Conservation (phyloP, 2,888 invertebrate species). For the Nemotelus pantherinus region DNA sequence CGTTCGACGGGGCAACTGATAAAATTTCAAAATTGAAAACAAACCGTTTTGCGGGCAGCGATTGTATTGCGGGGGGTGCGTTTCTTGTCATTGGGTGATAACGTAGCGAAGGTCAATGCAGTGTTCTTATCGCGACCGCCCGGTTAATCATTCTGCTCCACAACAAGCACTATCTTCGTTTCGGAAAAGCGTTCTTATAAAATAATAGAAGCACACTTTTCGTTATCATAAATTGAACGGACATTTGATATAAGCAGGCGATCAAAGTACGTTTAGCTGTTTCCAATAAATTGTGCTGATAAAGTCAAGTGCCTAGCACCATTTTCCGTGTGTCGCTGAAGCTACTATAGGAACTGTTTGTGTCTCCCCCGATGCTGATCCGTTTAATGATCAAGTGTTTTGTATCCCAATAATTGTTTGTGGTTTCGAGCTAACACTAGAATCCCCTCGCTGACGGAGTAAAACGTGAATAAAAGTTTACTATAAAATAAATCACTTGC, state of each 20-base stretch:
- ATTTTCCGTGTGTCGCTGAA: too few relatives aligned
- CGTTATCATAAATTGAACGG: background rate
- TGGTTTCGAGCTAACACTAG: background rate
- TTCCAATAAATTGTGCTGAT: too few relatives aligned
- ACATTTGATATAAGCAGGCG: background rate
- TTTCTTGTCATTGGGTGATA: too few relatives aligned
- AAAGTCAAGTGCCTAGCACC: too few relatives aligned
- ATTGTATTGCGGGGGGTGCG: too few relatives aligned
- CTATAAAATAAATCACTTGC: background rate
- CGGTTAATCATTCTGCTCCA: too few relatives aligned
- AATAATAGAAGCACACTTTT: background rate
- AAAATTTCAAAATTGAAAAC: background rate
- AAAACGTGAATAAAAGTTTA: background rate
- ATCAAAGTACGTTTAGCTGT: too few relatives aligned
- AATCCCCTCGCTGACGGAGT: background rate
- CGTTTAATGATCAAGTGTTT: background rate
- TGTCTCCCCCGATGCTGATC: too few relatives aligned
- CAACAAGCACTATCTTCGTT: background rate
- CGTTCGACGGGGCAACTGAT: slow-evolving; percentile 9
- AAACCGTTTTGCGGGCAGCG: too few relatives aligned
- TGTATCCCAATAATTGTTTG: background rate
- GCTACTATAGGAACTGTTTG: too few relatives aligned
- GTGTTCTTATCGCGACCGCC: too few relatives aligned
- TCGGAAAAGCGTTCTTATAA: background rate
- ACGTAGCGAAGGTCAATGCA: too few relatives aligned